Evolutionary conservation across 2,888 invertebrate genomes (phyloP).

Genomic region (Omphaloscelis lunosa): DNA sequence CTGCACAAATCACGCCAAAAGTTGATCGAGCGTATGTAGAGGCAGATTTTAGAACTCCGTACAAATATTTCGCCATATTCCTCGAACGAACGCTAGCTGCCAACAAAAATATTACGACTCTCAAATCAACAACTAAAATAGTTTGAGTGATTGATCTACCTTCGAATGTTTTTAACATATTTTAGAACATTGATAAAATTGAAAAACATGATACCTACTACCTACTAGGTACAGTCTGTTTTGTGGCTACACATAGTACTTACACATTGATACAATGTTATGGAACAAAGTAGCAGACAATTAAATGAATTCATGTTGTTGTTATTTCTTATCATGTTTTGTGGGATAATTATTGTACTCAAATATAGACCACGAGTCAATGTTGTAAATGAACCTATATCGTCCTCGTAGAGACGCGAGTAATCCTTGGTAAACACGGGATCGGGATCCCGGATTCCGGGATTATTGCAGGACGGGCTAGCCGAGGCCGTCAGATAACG

Average conservation of each 20-base stretch:
- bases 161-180: neutral
- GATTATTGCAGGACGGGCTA: constrained; percentile 75
- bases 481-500: constrained; percentile 77
- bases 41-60: constrained; percentile 19
- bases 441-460: constrained; percentile 75
- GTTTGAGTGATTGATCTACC: constrained; percentile 5
- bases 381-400: constrained; percentile 68
- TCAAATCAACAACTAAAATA: constrained; percentile 1
- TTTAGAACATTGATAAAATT: neutral
- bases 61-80: constrained; percentile 9
- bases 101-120: constrained; percentile 21
- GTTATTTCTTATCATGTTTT: neutral
- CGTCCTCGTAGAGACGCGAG: constrained; percentile 74
- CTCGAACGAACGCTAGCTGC: neutral
- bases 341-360: neutral
- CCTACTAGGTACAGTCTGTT: neutral
- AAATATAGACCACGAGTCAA: constrained; percentile 26
- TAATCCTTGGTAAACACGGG: constrained; percentile 80
- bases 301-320: neutral
- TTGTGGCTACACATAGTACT: neutral
- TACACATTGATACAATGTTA: neutral
- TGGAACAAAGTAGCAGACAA: neutral
- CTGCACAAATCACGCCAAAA: constrained; percentile 27
- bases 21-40: constrained; percentile 8
- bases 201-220: neutral